A percentile compares a stretch with the other conserved stretches of the same genome.
phyloP scores from a whole-genome alignment of 1,140 invertebrate genomes.

The Cherax quadricarinatus region DNA sequence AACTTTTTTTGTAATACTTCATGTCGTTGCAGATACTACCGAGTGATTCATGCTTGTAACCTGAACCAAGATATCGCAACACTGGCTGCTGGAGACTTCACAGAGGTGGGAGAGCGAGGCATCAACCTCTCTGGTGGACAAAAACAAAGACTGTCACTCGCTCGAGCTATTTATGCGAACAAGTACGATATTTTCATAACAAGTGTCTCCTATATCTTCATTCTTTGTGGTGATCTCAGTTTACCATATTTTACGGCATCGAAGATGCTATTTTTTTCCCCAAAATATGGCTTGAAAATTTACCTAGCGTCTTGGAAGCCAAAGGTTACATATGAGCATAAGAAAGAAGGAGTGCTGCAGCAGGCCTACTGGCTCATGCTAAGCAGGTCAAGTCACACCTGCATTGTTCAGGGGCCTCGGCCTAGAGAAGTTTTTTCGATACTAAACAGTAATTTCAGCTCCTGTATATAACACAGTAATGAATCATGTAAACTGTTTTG shows the following conservation, averaged over 20 bases:
- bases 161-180: constrained; percentile 81
- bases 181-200: constrained; percentile 75
- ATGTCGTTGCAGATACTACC: constrained; percentile 77
- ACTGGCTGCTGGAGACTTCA: constrained; percentile 81
- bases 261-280: not conserved
- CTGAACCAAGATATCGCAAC: constrained; percentile 80
- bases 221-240: too few relatives aligned
- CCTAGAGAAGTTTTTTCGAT: not conserved
- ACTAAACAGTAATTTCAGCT: not conserved
- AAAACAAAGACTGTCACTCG: constrained; percentile 81
- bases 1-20: too few relatives aligned
- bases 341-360: too few relatives aligned
- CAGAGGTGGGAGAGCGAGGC: constrained; percentile 82
- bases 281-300: not conserved
- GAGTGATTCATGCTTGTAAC: constrained; percentile 79
- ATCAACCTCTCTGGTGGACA: constrained; percentile 82
- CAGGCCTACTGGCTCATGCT: too few relatives aligned
- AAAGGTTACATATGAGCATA: too few relatives aligned
- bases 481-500: too few relatives aligned
- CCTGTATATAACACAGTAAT: too few relatives aligned
- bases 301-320: too few relatives aligned
- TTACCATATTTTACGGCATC: not conserved
- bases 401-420: too few relatives aligned
- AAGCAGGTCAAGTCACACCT: too few relatives aligned
- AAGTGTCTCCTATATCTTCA: too few relatives aligned